Evolutionary conservation across 1,140 invertebrate genomes (phyloP).

Genomic region (Bombus consobrinus): DNA sequence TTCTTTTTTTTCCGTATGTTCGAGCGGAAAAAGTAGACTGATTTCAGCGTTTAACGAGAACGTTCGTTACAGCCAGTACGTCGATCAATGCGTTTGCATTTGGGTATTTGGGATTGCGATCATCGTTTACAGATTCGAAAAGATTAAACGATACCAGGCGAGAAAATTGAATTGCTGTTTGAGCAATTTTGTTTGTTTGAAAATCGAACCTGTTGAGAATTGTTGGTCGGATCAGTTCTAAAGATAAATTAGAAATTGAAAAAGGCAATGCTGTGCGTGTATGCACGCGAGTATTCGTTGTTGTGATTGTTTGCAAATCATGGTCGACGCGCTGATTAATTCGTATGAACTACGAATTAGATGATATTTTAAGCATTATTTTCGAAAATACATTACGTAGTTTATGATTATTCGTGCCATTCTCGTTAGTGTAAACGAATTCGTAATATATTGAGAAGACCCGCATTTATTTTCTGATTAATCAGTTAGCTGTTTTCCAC

Average conservation of each 20-base stretch:
- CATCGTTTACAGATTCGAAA: too few relatives aligned
- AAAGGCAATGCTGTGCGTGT: background rate
- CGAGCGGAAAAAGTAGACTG: background rate
- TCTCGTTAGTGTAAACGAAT: too few relatives aligned
- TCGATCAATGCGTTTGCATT: background rate
- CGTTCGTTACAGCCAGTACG: conserved; percentile 15
- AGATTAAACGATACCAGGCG: too few relatives aligned
- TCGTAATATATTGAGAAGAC: too few relatives aligned
- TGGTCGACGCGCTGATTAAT: background rate
- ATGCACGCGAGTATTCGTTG: background rate
- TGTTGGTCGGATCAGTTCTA: too few relatives aligned
- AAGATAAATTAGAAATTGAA: background rate
- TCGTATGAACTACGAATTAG: background rate
- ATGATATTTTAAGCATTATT: background rate
- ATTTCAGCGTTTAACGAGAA: conserved; percentile 26
- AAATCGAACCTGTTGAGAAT: too few relatives aligned
- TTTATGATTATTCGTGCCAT: too few relatives aligned
- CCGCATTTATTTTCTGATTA: too few relatives aligned
- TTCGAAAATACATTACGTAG: background rate
- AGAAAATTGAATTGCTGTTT: too few relatives aligned
- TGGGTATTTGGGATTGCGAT: too few relatives aligned
- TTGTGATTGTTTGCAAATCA: background rate
- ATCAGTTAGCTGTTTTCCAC: too few relatives aligned
- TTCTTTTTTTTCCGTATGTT: background rate
- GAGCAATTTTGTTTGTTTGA: too few relatives aligned